Evolutionary conservation across 2,797 vertebrate species (phyloP), one percentile per base, ranked within the genome.

Genomic region (Brachymystax lenok): DNA sequence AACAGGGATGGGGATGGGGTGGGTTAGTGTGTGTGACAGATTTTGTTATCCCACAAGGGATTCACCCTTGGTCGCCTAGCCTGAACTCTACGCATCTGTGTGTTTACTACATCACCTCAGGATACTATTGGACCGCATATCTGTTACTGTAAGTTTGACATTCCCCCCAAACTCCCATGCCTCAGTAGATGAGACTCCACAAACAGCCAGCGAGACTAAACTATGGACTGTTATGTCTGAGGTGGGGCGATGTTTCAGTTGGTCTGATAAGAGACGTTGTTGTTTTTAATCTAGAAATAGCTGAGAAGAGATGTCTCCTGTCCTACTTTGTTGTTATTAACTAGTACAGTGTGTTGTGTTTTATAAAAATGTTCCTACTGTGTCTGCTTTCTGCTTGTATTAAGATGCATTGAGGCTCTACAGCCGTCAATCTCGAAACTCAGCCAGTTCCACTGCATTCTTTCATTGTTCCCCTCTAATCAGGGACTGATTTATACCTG

Each of bases 151-250:
- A n/a, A 46, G 33, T 40, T 69, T 69, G 33, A 46, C 33, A 46
- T 46, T 46, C 67, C 67, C 8, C 33, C 14, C 67, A 3, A 30
- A 54, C 7, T 71, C 50, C 52, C 66, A 4, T 10, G 19, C 67
- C 27, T 56, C 72, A 84, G 85, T 82, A 89, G 88, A 73, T 66
- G 6, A 69, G 52, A 77, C 6, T 75, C 77, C 71, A 24, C 63
- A 67, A 69, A 85, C 68, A 79, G 1, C 28, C 71, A 40, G 59
- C 54, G 67, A 10, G 4, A 0, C 77, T 50, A 69, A n/a, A 19
- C 19, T 4, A 21, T 24, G 0, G 10, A 13, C 69, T 73, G 75
- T 79, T 77, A 0, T 73, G 82, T 85, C 79, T 76, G 27, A 10
- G 40, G 3, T 2, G 10, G 24, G 10, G 7, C 10, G 13, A 73